These are phyloP conservation scores for Habroteleia sp. DNA, from an alignment of 2,888 invertebrate species.

Conservation along the genomic window DNA sequence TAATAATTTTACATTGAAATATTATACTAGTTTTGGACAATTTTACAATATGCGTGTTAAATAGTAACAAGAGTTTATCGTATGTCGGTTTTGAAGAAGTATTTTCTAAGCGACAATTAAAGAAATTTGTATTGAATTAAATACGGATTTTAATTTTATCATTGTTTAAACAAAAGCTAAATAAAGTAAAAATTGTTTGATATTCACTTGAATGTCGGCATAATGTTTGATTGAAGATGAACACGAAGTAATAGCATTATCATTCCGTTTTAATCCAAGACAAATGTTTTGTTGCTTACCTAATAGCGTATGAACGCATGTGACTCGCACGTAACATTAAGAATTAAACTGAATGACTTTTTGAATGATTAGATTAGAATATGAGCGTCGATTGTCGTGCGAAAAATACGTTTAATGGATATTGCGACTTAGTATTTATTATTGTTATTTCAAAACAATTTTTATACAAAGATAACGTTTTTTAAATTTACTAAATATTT, in stretches of 20 bases:
- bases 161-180: not conserved
- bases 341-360: slow-evolving; percentile 30
- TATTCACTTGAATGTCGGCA: not conserved
- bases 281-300: slow-evolving; percentile 38
- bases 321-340: slow-evolving; percentile 29
- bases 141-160: no score
- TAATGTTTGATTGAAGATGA: slow-evolving; percentile 22
- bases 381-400: slow-evolving; percentile 26
- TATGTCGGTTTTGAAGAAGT: not conserved
- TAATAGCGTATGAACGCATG: slow-evolving; percentile 25
- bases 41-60: not conserved
- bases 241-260: slow-evolving; percentile 30
- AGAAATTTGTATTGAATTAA: not conserved
- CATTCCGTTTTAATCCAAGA: slow-evolving; percentile 12
- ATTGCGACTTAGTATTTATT: slow-evolving; percentile 9
- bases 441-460: no score
- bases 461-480: no score
- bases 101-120: not conserved
- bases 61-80: not conserved
- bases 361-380: slow-evolving; percentile 38
- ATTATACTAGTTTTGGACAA: not conserved
- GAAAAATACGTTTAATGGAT: slow-evolving; percentile 11
- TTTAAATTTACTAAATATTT: no score
- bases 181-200: no score
- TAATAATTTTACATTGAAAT: not conserved